Percentiles rank a stretch among this genome's conserved stretches.
phyloP scores from a whole-genome alignment of 2,888 invertebrate genomes.

The Cephus runcator region DNA sequence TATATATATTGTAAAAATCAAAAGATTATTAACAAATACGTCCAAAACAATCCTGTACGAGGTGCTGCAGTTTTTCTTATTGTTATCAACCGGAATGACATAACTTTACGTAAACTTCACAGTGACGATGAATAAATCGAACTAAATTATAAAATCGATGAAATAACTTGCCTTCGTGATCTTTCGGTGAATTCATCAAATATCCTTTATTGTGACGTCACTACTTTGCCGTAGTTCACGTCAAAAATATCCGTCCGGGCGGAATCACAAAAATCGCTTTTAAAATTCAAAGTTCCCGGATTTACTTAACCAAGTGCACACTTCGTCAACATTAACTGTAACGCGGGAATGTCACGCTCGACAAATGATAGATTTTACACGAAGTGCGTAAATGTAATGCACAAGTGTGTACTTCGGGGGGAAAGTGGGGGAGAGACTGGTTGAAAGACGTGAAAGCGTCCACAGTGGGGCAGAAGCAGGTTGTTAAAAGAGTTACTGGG shows the following conservation, averaged over 20 bases:
- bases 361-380: neutral
- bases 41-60: no score
- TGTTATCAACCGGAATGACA: neutral
- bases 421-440: neutral
- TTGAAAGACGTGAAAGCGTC: neutral
- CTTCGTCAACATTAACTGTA: neutral
- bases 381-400: neutral
- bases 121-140: neutral
- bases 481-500: neutral
- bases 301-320: neutral
- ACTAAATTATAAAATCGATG: neutral
- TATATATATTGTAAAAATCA: no score
- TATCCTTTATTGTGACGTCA: slow-evolving; percentile 4
- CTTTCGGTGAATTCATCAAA: slow-evolving; percentile 32
- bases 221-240: neutral
- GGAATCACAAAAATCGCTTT: neutral
- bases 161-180: slow-evolving; percentile 24
- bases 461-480: neutral
- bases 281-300: neutral
- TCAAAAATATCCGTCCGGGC: neutral
- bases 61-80: no score
- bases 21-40: no score
- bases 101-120: neutral
- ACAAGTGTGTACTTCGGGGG: neutral
- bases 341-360: neutral